Evolutionary conservation across 2,888 invertebrate genomes (phyloP).

Genomic region (Lithodes maja): DNA sequence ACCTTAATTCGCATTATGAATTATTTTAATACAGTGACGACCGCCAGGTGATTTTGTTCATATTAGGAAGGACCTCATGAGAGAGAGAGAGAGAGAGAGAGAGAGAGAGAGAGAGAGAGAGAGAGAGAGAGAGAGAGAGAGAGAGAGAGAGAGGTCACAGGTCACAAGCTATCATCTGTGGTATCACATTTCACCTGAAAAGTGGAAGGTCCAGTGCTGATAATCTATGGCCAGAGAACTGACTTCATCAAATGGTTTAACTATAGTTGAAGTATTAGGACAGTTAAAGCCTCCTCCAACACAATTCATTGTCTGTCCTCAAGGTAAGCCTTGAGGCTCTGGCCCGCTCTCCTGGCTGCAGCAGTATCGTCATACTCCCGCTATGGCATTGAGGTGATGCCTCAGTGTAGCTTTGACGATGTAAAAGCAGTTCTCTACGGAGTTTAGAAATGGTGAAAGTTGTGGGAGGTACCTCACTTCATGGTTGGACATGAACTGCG

Average conservation of each 20-base stretch:
- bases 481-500: slow-evolving; percentile 31
- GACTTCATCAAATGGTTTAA: not conserved
- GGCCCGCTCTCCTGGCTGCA: slow-evolving; percentile 17
- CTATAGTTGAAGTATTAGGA: not conserved
- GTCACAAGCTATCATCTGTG: too few species aligned
- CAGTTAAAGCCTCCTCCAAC: slow-evolving; percentile 29
- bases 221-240: too few species aligned
- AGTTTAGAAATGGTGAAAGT: slow-evolving; percentile 9
- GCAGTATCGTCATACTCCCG: slow-evolving; percentile 24
- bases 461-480: slow-evolving; percentile 9
- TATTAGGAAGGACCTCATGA: too few species aligned
- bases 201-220: too few species aligned
- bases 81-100: too few species aligned
- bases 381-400: slow-evolving; percentile 33
- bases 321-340: slow-evolving; percentile 34
- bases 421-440: slow-evolving; percentile 14
- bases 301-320: slow-evolving; percentile 1
- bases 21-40: too few species aligned
- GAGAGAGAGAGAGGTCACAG: too few species aligned
- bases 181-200: too few species aligned
- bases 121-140: too few species aligned
- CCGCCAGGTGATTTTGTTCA: too few species aligned
- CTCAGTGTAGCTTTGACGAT: slow-evolving; percentile 28
- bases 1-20: too few species aligned
- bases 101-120: too few species aligned